Evolutionary conservation across 1,140 invertebrate genomes (phyloP).

Genomic region (Apolygus lucorum): DNA sequence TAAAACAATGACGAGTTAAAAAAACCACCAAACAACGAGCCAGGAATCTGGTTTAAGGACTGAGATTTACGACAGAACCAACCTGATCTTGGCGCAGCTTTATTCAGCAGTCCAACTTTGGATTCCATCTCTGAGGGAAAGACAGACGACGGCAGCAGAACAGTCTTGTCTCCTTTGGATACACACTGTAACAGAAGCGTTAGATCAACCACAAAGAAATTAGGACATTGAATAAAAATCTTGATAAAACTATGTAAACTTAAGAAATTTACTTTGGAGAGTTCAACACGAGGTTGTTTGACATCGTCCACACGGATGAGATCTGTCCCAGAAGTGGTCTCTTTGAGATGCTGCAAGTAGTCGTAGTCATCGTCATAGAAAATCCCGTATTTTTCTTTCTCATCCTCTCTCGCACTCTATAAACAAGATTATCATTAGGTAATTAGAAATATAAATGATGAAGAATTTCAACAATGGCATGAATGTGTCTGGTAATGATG

Average conservation of each 20-base stretch:
- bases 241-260: background rate
- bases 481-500: too few relatives aligned
- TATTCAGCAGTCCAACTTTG: constrained; percentile 78
- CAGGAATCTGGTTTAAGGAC: too few relatives aligned
- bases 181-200: background rate
- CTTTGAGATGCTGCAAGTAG: constrained; percentile 86
- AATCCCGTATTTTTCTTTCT: constrained; percentile 84
- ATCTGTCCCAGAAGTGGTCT: constrained; percentile 36
- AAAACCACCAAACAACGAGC: too few relatives aligned
- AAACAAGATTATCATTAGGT: too few relatives aligned
- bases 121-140: constrained; percentile 86
- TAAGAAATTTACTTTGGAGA: constrained; percentile 10
- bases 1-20: constrained; percentile 35
- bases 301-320: background rate
- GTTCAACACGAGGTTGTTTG: background rate
- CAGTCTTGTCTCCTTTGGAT: background rate
- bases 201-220: background rate
- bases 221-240: background rate
- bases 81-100: constrained; percentile 56
- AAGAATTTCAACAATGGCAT: too few relatives aligned
- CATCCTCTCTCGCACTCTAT: constrained; percentile 62
- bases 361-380: constrained; percentile 94
- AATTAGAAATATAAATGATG: too few relatives aligned
- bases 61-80: too few relatives aligned
- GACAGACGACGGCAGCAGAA: constrained; percentile 70